A percentile compares a stretch with the other conserved stretches of the same genome.
These are phyloP conservation scores for Chironomus tepperi DNA, from an alignment of 1,140 invertebrate genomes.

Conservation along the genomic window DNA sequence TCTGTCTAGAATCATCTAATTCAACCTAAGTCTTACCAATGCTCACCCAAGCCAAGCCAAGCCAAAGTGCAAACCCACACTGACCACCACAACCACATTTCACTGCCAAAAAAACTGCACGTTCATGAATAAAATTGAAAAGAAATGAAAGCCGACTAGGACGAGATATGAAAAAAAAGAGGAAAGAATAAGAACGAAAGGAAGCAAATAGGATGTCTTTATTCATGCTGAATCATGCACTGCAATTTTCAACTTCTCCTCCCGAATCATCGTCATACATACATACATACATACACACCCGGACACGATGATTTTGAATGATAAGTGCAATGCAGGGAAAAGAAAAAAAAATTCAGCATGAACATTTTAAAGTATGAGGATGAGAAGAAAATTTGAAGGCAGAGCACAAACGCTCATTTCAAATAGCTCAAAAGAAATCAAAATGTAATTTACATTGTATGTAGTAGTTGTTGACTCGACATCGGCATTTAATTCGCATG, in stretches of 20 bases:
- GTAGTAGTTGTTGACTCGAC: neutral
- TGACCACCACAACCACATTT: too few relatives aligned
- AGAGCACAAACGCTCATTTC: neutral
- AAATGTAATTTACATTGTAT: slow-evolving; percentile 20
- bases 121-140: too few relatives aligned
- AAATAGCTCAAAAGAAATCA: slow-evolving; percentile 20
- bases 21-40: too few relatives aligned
- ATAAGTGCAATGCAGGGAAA: neutral
- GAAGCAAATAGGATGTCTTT: slow-evolving; percentile 1
- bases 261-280: neutral
- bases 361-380: neutral
- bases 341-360: neutral
- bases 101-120: too few relatives aligned
- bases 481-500: neutral
- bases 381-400: neutral
- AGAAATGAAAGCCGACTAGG: too few relatives aligned
- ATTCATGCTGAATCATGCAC: slow-evolving; percentile 7
- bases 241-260: neutral
- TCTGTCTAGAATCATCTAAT: too few relatives aligned
- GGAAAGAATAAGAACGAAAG: neutral
- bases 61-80: too few relatives aligned
- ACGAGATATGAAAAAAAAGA: too few relatives aligned
- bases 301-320: neutral
- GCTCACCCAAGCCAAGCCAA: too few relatives aligned
- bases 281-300: too few relatives aligned